Conservation (phyloP, 2,113 vertebrate species). For the Varanus salvator region DNA sequence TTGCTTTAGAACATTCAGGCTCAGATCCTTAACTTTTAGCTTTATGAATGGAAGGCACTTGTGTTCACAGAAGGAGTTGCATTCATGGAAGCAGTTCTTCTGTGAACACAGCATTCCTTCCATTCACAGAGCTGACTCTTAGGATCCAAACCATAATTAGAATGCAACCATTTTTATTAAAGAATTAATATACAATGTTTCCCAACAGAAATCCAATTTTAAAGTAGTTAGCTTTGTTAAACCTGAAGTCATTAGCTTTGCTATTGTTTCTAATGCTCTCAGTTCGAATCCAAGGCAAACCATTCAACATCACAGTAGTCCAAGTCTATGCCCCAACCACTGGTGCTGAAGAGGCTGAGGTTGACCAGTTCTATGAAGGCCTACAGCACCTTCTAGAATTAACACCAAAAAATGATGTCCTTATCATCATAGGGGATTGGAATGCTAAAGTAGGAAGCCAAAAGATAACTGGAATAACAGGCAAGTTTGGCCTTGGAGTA, state of each 20-base stretch:
- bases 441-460: too few species aligned
- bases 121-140: background rate
- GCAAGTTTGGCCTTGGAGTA: too few species aligned
- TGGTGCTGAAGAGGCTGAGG: too few species aligned
- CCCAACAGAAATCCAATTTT: background rate
- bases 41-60: background rate
- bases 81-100: background rate
- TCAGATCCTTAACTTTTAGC: background rate
- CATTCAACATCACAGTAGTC: too few species aligned
- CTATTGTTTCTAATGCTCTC: background rate
- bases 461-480: too few species aligned
- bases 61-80: background rate
- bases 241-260: too few species aligned
- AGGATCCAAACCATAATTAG: background rate
- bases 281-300: too few species aligned
- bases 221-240: background rate
- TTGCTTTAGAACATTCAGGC: constrained; percentile 5
- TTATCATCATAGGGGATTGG: too few species aligned
- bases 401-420: too few species aligned
- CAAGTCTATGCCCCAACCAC: too few species aligned
- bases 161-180: background rate
- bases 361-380: too few species aligned
- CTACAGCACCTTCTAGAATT: too few species aligned
- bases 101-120: background rate
- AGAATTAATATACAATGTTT: background rate